phyloP scores from a whole-genome alignment of 2,888 invertebrate species.

The Hydroisotoma schaefferi region DNA sequence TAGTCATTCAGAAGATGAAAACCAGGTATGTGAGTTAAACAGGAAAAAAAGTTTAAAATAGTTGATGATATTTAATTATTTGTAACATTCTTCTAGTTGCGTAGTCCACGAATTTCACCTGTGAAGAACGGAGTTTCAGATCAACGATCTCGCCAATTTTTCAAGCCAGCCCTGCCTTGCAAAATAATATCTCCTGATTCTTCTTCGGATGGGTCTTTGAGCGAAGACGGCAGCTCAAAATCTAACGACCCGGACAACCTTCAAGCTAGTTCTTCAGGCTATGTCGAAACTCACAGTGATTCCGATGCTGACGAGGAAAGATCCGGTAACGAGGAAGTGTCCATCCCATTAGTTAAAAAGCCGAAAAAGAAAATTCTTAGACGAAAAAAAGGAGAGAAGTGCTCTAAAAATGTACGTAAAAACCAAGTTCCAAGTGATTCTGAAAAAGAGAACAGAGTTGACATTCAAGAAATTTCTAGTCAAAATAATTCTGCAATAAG shows the following conservation, averaged over 20 bases:
- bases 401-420: not conserved
- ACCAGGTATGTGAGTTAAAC: slow-evolving; percentile 52
- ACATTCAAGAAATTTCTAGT: slow-evolving; percentile 3
- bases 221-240: slow-evolving; percentile 35
- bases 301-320: slow-evolving; percentile 55
- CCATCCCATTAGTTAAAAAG: slow-evolving; percentile 34
- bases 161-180: slow-evolving; percentile 17
- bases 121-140: not conserved
- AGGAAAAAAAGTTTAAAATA: no score
- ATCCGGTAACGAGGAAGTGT: slow-evolving; percentile 52
- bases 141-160: not conserved
- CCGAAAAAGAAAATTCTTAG: slow-evolving; percentile 52
- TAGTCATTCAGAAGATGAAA: slow-evolving; percentile 73
- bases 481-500: not conserved
- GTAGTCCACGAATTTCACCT: not conserved
- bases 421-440: slow-evolving; percentile 7
- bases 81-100: no score
- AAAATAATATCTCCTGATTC: slow-evolving; percentile 34
- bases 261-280: slow-evolving; percentile 33
- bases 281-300: slow-evolving; percentile 49
- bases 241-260: slow-evolving; percentile 34
- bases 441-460: not conserved
- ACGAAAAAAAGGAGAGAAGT: slow-evolving; percentile 62
- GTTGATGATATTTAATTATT: no score
- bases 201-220: slow-evolving; percentile 44